Percentiles rank a stretch among this genome's conserved stretches.
These are phyloP conservation scores for Amphiprion clarkii DNA, from an alignment of 2,797 vertebrate genomes.

Conservation along the genomic window DNA sequence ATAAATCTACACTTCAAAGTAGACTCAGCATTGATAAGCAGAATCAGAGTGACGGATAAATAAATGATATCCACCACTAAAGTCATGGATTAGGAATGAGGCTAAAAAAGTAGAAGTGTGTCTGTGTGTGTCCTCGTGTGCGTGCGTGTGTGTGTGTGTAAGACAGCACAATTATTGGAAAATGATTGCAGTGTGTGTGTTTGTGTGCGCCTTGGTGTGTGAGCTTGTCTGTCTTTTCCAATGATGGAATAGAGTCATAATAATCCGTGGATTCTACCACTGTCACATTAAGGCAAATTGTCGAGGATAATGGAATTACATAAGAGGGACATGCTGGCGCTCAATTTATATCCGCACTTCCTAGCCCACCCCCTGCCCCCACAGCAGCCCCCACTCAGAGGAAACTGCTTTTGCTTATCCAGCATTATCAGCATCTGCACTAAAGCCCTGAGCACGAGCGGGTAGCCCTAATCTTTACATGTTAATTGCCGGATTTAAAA, in stretches of 20 bases:
- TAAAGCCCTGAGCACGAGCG: constrained; percentile 63
- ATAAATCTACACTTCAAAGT: constrained; percentile 16
- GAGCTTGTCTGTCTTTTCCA: constrained; percentile 50
- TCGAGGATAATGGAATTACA: constrained; percentile 83
- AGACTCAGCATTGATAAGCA: constrained; percentile 1
- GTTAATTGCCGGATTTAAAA: constrained; percentile 83
- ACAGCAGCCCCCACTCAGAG: constrained; percentile 39
- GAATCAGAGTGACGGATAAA: constrained; percentile 3
- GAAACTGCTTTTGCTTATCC: constrained; percentile 80
- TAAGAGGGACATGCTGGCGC: constrained; percentile 74
- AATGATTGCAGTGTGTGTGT: constrained; percentile 44
- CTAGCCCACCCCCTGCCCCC: constrained; percentile 32
- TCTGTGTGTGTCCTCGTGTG: constrained; percentile 15
- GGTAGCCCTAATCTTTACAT: constrained; percentile 78
- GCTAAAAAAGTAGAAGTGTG: constrained; percentile 23
- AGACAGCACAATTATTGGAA: constrained; percentile 44
- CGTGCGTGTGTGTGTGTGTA: neutral
- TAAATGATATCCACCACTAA: neutral
- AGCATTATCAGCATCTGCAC: constrained; percentile 79
- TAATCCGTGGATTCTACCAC: constrained; percentile 77
- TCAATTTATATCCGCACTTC: constrained; percentile 66
- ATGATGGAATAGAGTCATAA: constrained; percentile 76
- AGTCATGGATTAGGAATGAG: neutral
- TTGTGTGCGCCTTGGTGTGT: neutral
- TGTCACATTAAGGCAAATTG: constrained; percentile 80